phyloP scores from a whole-genome alignment of 1,140 invertebrate genomes.

The Augochlora pura region DNA sequence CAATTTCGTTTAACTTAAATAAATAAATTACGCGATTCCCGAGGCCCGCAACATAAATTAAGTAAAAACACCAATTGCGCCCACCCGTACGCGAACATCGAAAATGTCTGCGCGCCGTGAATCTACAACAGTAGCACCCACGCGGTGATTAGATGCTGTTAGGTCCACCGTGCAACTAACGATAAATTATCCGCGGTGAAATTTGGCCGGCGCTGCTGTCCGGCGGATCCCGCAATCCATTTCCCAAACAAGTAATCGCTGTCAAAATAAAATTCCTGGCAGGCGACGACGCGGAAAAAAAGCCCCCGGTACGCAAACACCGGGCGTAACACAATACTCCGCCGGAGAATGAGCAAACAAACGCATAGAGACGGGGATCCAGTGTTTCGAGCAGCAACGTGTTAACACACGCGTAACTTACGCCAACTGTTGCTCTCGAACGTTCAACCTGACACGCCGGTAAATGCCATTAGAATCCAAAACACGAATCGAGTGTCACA shows the following conservation, averaged over 20 bases:
- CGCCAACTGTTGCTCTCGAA: slow-evolving; percentile 37
- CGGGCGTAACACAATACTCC: background rate
- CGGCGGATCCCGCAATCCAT: background rate
- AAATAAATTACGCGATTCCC: no score
- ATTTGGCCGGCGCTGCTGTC: background rate
- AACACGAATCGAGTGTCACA: slow-evolving; percentile 46
- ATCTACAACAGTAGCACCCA: background rate
- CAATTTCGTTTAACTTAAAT: no score
- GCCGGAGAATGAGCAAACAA: slow-evolving; percentile 27
- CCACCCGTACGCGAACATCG: no score
- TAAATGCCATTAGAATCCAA: slow-evolving; percentile 45
- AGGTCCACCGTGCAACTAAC: background rate
- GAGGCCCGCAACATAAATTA: no score
- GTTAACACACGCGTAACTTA: slow-evolving; percentile 42
- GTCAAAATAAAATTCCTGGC: slow-evolving; percentile 9
- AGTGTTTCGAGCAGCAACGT: slow-evolving; percentile 36
- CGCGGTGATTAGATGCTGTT: background rate
- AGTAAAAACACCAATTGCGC: no score
- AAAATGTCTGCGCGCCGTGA: no score
- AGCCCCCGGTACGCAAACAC: slow-evolving; percentile 9
- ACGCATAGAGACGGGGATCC: slow-evolving; percentile 19
- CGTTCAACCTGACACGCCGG: slow-evolving; percentile 33
- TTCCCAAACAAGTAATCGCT: slow-evolving; percentile 18
- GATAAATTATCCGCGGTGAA: background rate
- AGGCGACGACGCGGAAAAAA: background rate